A percentile compares a stretch with the other conserved stretches of the same genome.
These are phyloP conservation scores for Acanthococcus lagerstroemiae DNA, from an alignment of 2,888 invertebrate species.

Conservation along the genomic window DNA sequence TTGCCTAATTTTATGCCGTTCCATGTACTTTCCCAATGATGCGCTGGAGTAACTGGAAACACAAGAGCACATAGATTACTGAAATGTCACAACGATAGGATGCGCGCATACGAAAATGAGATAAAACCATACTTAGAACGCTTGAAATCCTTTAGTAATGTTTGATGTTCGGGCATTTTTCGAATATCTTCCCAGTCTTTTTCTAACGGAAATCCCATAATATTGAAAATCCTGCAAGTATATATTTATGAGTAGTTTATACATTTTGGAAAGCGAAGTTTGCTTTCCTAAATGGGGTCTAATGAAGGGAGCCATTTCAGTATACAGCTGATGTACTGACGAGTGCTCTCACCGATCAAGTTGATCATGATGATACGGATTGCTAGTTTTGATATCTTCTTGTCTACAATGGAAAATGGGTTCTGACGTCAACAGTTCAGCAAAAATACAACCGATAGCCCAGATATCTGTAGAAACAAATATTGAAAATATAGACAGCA, in stretches of 20 bases:
- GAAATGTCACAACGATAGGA: conserved; percentile 2
- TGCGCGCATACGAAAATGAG: no score
- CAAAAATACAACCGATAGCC: conserved; percentile 99
- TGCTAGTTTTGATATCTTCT: conserved; percentile 98
- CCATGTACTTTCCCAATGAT: conserved; percentile 89
- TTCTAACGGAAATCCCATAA: conserved; percentile 96
- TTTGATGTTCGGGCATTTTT: conserved; percentile 98
- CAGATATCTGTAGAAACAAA: conserved; percentile 67
- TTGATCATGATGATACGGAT: conserved; percentile 98
- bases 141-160: conserved; percentile 90
- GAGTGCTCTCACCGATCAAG: conserved; percentile 55
- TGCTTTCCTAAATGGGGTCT: background rate
- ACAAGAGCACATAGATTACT: background rate
- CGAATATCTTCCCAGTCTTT: conserved; percentile 98
- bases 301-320: background rate
- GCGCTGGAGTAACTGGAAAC: conserved; percentile 65
- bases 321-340: background rate
- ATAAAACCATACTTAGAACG: conserved; percentile 61
- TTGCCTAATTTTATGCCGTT: conserved; percentile 85
- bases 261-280: background rate
- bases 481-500: background rate
- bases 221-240: conserved; percentile 78
- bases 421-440: conserved; percentile 92
- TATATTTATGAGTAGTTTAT: background rate
- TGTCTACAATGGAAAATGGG: conserved; percentile 99